These are phyloP conservation scores for Struthidea cinerea DNA, from an alignment of 2,113 vertebrate genomes.

Conservation along the genomic window DNA sequence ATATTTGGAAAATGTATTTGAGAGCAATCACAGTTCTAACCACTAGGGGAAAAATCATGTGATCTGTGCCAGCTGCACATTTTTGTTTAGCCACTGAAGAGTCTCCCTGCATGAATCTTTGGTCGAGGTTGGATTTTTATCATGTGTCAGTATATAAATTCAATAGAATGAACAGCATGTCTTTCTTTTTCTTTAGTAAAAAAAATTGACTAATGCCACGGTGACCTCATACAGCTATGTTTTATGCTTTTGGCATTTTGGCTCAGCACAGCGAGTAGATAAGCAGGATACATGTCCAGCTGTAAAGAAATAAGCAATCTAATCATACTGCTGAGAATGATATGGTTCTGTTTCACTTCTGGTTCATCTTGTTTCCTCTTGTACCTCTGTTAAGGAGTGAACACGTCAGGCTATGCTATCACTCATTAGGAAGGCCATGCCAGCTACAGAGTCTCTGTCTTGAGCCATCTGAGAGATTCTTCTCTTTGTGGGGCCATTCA, in stretches of 20 bases:
- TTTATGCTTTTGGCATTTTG: conserved; percentile 26
- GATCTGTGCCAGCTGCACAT: background rate
- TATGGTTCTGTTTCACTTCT: background rate
- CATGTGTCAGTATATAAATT: background rate
- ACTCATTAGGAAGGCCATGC: background rate
- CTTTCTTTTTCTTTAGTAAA: background rate
- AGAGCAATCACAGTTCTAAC: background rate
- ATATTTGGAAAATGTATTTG: background rate
- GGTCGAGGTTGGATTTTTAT: background rate
- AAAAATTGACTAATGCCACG: background rate
- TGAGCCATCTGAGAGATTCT: background rate
- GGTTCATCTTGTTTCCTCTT: conserved; percentile 5
- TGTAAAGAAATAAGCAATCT: conserved; percentile 2
- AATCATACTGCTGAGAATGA: background rate
- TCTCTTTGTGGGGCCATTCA: background rate
- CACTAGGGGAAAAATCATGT: background rate
- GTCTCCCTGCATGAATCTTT: background rate
- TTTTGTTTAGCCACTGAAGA: background rate
- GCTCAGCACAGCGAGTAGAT: background rate
- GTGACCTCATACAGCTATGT: background rate
- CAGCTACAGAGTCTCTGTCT: background rate
- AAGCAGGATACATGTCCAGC: background rate
- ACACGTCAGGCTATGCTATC: background rate
- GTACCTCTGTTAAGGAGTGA: background rate
- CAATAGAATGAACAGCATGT: background rate